Conservation (phyloP, 2,113 vertebrate species). For the Mus musculus region GRCm39 chr1:68648001-68648500, state of each 20-base stretch:
- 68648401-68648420: neutral
- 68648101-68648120: neutral
- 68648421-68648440: neutral
- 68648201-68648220: constrained; percentile 13
- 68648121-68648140: constrained; percentile 31
- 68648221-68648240: neutral
- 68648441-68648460: neutral
- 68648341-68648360: neutral
- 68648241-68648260: neutral
- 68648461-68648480: neutral
- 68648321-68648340: neutral
- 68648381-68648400: neutral
- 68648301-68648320: constrained; percentile 26
- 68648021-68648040: neutral
- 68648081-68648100: neutral
- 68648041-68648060: neutral
- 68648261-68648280: constrained; percentile 4
- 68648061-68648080: neutral
- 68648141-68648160: constrained; percentile 20
- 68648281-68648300: constrained; percentile 43
- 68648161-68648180: neutral
- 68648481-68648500: neutral
- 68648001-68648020: neutral
- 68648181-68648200: neutral
- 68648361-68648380: neutral